Evolutionary conservation across 2,888 invertebrate species (phyloP), one percentile per base, ranked within the genome.

Genomic region (Drosophila atripex): DNA sequence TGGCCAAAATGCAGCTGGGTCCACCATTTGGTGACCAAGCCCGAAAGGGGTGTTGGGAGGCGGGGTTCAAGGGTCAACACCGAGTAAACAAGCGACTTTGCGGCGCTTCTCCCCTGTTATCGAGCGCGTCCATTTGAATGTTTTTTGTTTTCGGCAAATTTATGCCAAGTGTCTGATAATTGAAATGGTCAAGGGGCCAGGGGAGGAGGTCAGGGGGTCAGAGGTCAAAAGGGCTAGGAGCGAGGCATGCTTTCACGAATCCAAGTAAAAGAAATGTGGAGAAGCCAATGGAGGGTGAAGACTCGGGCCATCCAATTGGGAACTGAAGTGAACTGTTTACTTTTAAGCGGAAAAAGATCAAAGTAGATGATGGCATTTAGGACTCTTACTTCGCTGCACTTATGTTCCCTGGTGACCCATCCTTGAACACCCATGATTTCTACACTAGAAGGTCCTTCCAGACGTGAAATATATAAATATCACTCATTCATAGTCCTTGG

Each of bases 41-140:
- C 14, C 53, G 49, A 18, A 57, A 38, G 50, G 21, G 46, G 38
- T 43, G 28, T 39, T 43, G 28, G 45, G 12, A 23, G 54, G 23
- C 25, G 25, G 18, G 23, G 56, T 28, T 58, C 58, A 57, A 39
- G 60, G 59, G 54, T 59, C 68, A 71, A 56, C 64, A 77, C 68
- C 61, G 77, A 75, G 86, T 83, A 86, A 80, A 80, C 80, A 86
- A 76, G 86, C 77, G 86, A 80, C 70, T 80, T 80, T 84, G 77
- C 71, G 73, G 86, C 77, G 75, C 73, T 84, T 86, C 70, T 4
- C 71, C 39, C 55, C 55, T 80, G 75, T 86, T 86, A 86, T 86
- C 87, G 65, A 69, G 58, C 51, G 63, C 30, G 54, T 53, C 52
- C 84, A 79, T 76, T 86, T 76, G 60, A 70, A 83, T 77, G 59